A percentile compares a stretch with the other conserved stretches of the same genome.
Conservation (phyloP, 2,888 invertebrate genomes). For the Volucella inanis region DNA sequence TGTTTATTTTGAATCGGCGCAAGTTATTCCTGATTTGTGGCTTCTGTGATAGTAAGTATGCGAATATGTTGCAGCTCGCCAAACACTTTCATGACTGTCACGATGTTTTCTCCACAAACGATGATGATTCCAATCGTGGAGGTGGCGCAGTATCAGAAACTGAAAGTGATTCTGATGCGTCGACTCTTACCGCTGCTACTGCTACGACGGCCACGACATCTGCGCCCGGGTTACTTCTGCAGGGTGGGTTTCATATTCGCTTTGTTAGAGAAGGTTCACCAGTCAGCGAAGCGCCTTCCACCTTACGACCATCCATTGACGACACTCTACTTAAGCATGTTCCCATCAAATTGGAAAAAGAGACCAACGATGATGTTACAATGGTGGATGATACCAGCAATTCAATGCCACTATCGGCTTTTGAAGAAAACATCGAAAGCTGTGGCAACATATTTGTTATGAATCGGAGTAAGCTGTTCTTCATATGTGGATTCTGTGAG, state of each 20-base stretch:
- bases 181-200: slow-evolving; percentile 17
- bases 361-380: slow-evolving; percentile 33
- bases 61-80: slow-evolving; percentile 76
- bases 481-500: slow-evolving; percentile 79
- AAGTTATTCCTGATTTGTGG: slow-evolving; percentile 78
- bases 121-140: slow-evolving; percentile 19
- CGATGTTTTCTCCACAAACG: slow-evolving; percentile 70
- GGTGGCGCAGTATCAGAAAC: slow-evolving; percentile 24
- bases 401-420: slow-evolving; percentile 20
- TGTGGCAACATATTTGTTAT: slow-evolving; percentile 79
- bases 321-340: slow-evolving; percentile 64
- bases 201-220: slow-evolving; percentile 18
- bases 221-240: slow-evolving; percentile 29
- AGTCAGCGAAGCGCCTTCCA: slow-evolving; percentile 24
- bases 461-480: slow-evolving; percentile 76
- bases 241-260: slow-evolving; percentile 69
- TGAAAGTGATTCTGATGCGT: slow-evolving; percentile 72
- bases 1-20: slow-evolving; percentile 77
- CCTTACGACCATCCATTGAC: slow-evolving; percentile 38
- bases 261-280: slow-evolving; percentile 59
- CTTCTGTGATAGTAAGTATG: slow-evolving; percentile 78
- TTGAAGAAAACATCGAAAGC: slow-evolving; percentile 75
- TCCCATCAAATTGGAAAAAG: slow-evolving; percentile 63
- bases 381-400: slow-evolving; percentile 13
- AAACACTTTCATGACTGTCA: slow-evolving; percentile 78